Evolutionary conservation across 2,888 invertebrate genomes (phyloP).

Genomic region (Idaea biselata): DNA sequence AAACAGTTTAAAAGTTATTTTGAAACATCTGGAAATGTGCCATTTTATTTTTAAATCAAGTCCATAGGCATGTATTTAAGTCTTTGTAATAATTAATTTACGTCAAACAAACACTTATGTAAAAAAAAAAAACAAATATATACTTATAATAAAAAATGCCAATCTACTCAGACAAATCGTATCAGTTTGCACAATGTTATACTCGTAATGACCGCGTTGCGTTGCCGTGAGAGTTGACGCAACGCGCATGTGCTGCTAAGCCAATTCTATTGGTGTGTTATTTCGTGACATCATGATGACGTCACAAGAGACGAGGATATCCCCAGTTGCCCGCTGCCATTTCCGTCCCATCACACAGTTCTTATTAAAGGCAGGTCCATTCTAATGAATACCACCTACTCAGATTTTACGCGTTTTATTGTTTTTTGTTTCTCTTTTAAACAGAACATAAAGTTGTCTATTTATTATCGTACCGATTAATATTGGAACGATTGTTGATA

Average conservation of each 20-base stretch:
- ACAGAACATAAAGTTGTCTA: neutral
- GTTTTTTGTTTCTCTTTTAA: neutral
- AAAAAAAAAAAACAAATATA: neutral
- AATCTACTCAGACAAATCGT: neutral
- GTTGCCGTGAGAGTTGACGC: conserved; percentile 60
- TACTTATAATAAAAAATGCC: neutral
- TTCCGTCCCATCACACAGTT: neutral
- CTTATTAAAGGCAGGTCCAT: conserved; percentile 7
- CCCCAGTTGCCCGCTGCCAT: conserved; percentile 47
- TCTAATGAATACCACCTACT: neutral
- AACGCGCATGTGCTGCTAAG: conserved; percentile 72
- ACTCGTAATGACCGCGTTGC: conserved; percentile 36
- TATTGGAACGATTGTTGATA: neutral
- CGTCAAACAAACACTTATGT: neutral
- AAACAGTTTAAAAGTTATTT: conserved; percentile 7
- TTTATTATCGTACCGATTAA: neutral
- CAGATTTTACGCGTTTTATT: neutral
- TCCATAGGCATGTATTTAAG: neutral
- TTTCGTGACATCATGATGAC: conserved; percentile 78
- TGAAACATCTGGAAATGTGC: neutral
- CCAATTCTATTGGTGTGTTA: conserved; percentile 68
- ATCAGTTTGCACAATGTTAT: conserved; percentile 9
- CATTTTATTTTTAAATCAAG: conserved; percentile 1
- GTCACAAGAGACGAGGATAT: conserved; percentile 74
- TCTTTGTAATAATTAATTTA: neutral